A percentile compares a stretch with the other conserved stretches of the same genome.
Evolutionary conservation across 2,113 vertebrate genomes (phyloP).

Genomic region (Hippocampus guttulatus): DNA sequence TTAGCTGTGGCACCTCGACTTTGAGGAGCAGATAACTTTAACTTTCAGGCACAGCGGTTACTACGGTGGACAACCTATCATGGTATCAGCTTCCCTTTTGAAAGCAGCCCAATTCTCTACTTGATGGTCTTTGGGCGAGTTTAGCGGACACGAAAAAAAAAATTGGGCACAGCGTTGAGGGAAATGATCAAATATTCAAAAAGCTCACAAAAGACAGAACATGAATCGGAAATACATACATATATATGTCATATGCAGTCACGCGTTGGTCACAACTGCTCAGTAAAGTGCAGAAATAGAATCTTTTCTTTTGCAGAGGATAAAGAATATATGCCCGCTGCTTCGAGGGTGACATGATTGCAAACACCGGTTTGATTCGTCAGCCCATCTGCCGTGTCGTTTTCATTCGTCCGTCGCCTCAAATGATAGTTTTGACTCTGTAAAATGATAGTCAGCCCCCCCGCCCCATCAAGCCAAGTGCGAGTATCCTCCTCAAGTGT

Average conservation of each 20-base stretch:
- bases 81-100: neutral
- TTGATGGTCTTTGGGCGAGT: neutral
- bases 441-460: too few relatives aligned
- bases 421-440: too few relatives aligned
- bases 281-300: neutral
- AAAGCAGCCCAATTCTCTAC: neutral
- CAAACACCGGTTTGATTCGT: too few relatives aligned
- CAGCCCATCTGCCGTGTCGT: too few relatives aligned
- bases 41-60: too few relatives aligned
- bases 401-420: too few relatives aligned
- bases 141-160: neutral
- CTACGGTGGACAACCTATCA: neutral
- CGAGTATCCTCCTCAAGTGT: neutral
- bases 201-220: neutral
- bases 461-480: neutral
- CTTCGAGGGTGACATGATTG: too few relatives aligned
- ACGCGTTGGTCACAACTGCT: neutral
- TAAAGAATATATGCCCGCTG: neutral
- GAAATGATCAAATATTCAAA: neutral
- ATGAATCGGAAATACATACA: neutral
- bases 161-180: neutral
- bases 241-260: neutral
- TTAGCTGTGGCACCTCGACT: constrained; percentile 19
- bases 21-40: constrained; percentile 5
- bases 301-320: neutral